phyloP scores from a whole-genome alignment of 2,113 vertebrate species.

The Steatornis caripensis region DNA sequence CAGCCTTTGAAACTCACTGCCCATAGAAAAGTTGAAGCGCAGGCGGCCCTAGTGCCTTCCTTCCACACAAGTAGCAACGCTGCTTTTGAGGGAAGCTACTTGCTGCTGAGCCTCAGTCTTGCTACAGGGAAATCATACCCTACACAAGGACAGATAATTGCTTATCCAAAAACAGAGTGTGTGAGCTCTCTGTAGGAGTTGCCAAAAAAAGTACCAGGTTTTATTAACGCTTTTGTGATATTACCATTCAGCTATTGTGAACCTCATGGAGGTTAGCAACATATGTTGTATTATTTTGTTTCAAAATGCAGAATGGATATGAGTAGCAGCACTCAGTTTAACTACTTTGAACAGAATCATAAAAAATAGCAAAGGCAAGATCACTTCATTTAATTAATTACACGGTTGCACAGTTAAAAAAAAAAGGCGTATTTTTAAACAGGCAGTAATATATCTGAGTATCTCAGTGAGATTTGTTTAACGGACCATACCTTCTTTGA shows the following conservation, averaged over 20 bases:
- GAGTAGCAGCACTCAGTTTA: conserved; percentile 27
- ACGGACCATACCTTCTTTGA: neutral
- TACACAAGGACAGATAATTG: neutral
- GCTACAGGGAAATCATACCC: neutral
- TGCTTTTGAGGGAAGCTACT: neutral
- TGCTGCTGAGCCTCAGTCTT: neutral
- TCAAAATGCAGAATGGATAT: conserved; percentile 40
- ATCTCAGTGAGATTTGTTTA: conserved; percentile 22
- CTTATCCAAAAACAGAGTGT: neutral
- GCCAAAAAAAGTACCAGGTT: neutral
- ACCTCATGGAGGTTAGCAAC: neutral
- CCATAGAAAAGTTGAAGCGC: neutral
- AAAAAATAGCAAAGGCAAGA: neutral
- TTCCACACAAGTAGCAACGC: accelerated
- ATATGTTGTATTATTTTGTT: neutral
- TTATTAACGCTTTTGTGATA: neutral
- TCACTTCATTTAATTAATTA: conserved; percentile 34
- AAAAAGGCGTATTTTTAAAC: neutral
- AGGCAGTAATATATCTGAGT: neutral
- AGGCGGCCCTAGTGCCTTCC: neutral
- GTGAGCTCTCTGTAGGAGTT: neutral
- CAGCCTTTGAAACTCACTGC: neutral
- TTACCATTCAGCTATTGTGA: neutral
- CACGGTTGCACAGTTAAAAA: neutral
- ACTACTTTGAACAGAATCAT: neutral